phyloP scores from a whole-genome alignment of 2,888 invertebrate genomes.

The Holacanthella duospinosa region DNA sequence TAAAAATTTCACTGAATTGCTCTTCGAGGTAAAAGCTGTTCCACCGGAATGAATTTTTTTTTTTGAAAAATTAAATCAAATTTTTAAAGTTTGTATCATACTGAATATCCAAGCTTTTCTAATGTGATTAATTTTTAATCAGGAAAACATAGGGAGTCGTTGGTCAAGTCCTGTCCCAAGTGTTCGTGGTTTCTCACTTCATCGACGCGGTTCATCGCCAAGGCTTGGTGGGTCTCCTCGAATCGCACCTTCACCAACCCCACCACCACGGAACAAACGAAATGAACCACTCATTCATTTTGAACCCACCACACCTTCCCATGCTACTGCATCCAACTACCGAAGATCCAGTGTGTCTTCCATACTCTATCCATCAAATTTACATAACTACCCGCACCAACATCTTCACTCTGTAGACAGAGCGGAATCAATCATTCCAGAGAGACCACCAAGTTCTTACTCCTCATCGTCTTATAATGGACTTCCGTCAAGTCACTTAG shows the following conservation, averaged over 20 bases:
- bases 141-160: constrained; percentile 29
- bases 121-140: not conserved
- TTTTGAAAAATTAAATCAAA: too few relatives aligned
- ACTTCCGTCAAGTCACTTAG: constrained; percentile 32
- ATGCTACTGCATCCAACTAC: too few relatives aligned
- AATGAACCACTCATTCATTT: constrained; percentile 22
- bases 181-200: constrained; percentile 32
- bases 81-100: too few relatives aligned
- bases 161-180: constrained; percentile 38
- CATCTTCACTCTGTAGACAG: constrained; percentile 14
- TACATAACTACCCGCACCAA: not conserved
- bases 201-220: constrained; percentile 36
- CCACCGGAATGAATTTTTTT: too few relatives aligned
- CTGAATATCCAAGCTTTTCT: too few relatives aligned
- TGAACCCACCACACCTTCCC: constrained; percentile 7
- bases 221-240: constrained; percentile 34
- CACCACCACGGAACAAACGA: constrained; percentile 28
- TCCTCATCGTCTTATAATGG: constrained; percentile 28
- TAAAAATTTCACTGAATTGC: not conserved
- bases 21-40: too few relatives aligned
- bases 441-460: constrained; percentile 33
- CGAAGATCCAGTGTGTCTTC: constrained; percentile 2
- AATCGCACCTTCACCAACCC: constrained; percentile 35
- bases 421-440: constrained; percentile 12
- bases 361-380: constrained; percentile 15